phyloP scores from a whole-genome alignment of 1,140 invertebrate species.

The Drosophila trapezifrons region DNA sequence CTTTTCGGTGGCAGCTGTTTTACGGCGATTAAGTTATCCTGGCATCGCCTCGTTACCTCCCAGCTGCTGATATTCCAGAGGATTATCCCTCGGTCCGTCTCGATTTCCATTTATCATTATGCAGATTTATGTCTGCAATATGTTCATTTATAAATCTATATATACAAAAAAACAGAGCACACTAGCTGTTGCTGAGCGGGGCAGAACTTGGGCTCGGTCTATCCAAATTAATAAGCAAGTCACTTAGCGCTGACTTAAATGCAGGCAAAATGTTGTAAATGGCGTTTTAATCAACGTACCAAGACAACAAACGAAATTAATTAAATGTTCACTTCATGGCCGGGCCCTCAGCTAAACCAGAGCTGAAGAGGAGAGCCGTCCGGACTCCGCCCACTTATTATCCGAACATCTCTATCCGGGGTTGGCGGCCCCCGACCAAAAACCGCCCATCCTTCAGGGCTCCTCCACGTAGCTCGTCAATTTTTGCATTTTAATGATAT shows the following conservation, averaged over 20 bases:
- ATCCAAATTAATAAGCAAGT: slow-evolving; percentile 72
- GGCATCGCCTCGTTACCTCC: slow-evolving; percentile 3
- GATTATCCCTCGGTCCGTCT: slow-evolving; percentile 22
- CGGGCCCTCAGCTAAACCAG: slow-evolving; percentile 19
- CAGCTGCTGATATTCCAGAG: slow-evolving; percentile 18
- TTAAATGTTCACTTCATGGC: slow-evolving; percentile 71
- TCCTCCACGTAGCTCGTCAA: slow-evolving; percentile 60
- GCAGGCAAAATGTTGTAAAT: slow-evolving; percentile 71
- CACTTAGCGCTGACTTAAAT: slow-evolving; percentile 57
- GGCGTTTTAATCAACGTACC: slow-evolving; percentile 71
- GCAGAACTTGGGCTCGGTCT: slow-evolving; percentile 7
- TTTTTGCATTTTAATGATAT: slow-evolving; percentile 82
- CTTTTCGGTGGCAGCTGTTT: slow-evolving; percentile 39
- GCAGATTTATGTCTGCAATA: slow-evolving; percentile 38
- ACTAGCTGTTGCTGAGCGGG: too few species aligned
- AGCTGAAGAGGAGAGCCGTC: not conserved
- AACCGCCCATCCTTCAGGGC: slow-evolving; percentile 11
- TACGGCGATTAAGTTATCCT: slow-evolving; percentile 36
- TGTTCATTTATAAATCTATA: slow-evolving; percentile 39
- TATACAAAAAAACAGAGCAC: not conserved
- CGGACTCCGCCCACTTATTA: slow-evolving; percentile 28
- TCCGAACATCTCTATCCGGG: slow-evolving; percentile 6
- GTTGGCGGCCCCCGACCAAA: not conserved
- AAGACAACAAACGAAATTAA: slow-evolving; percentile 72
- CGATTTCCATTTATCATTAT: slow-evolving; percentile 41